Base-by-base conservation (phyloP, 2,797 vertebrate species). In the Macropus fuliginosus region DNA sequence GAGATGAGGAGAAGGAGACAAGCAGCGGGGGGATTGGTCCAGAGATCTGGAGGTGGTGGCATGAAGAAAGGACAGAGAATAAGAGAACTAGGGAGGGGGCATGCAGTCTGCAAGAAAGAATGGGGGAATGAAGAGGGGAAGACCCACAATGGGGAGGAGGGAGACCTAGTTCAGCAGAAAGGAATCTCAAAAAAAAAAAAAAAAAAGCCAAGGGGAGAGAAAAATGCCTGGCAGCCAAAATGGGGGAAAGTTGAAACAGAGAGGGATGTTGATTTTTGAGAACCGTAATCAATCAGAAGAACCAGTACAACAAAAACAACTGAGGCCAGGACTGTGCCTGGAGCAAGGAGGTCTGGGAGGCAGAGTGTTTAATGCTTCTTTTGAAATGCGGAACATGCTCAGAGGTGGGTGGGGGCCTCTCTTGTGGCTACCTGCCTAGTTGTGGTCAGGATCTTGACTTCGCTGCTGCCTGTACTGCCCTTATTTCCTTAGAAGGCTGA, bases 371-470 rank as follows among this genome's bases (percentile, higher is more conserved):
- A 96, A 98, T 96, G 95, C 97, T 96, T 96, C 97, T 97, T 98
- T 97, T 97, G 97, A 98, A 96, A 98, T 91, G 94, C 96, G 96
- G 91, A 97, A 98, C 81, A 96, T 96, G 94, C 92, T 96, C 95
- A 96, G 97, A 95, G 62, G 55, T 92, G 93, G 97, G 95, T 92
- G 96, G 98, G 98, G 98, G 98, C 96, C 98, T 98, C 98, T 97
- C 96, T 1, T 98, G 98, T 97, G 24, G 89, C 97, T 98, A 98
- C 98, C 98, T 98, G 98, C 95, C 97, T 97, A 40, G 89, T 96
- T 94, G 91, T 34, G 97, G 98, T 98, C 97, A 96, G 98, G 95
- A 97, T 95, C 97, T 98, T 98, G 98, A 98, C 98, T 97, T 98
- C 96, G 95, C 97, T 96, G 95, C 97, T 96, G 96, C 96, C 98